Evolutionary conservation across 1,140 invertebrate species (phyloP).

Genomic region (Ceratosolen solmsi): DNA sequence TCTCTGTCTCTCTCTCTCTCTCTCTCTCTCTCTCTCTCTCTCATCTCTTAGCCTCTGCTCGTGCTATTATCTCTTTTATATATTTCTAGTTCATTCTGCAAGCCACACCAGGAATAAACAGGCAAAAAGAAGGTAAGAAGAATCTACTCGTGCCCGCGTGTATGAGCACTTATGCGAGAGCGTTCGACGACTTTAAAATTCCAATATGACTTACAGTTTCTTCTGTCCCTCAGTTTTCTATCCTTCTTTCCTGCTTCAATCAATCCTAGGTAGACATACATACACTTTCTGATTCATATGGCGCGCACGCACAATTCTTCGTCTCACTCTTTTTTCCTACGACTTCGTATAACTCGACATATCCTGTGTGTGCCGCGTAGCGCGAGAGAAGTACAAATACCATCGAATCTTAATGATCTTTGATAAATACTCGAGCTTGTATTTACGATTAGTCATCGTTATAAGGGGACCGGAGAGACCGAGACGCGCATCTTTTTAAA

Average conservation of each 20-base stretch:
- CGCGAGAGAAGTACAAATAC: conserved; percentile 35
- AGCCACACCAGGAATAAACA: neutral
- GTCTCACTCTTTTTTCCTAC: neutral
- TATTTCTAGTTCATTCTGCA: neutral
- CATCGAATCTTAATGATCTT: conserved; percentile 39
- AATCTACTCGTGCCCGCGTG: no score
- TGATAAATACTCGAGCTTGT: conserved; percentile 41
- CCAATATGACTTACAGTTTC: conserved; percentile 7
- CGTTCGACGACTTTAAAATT: conserved; percentile 6
- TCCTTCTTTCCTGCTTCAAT: neutral
- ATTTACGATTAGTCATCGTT: conserved; percentile 50
- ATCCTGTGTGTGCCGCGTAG: neutral
- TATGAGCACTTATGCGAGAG: neutral
- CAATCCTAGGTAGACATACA: neutral
- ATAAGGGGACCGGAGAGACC: conserved; percentile 24
- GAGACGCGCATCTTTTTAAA: conserved; percentile 37
- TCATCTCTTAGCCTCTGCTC: no score
- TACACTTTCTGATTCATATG: neutral
- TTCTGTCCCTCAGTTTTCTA: neutral
- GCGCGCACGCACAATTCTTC: neutral
- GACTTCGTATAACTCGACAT: neutral
- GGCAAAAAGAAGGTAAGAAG: neutral
- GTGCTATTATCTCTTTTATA: neutral
- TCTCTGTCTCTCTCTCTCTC: no score
- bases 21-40: no score